phyloP scores from a whole-genome alignment of 2,113 vertebrate genomes.

The Malurus alboscapulatus region DNA sequence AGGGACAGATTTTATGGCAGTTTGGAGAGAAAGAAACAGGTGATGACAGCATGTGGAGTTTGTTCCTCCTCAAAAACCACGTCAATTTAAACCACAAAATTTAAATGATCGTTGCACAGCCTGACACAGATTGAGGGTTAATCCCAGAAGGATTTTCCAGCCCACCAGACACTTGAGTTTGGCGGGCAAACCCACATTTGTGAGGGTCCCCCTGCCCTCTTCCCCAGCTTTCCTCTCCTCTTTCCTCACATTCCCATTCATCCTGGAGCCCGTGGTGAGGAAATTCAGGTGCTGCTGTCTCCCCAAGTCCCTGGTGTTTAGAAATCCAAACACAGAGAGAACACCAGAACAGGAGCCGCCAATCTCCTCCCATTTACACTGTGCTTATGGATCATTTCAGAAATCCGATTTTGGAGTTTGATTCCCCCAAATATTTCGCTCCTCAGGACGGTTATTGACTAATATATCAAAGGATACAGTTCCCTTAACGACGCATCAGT shows the following conservation, averaged over 20 bases:
- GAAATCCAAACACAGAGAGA: background rate
- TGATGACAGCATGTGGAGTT: rapidly evolving
- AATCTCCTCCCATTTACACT: background rate
- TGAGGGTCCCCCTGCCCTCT: background rate
- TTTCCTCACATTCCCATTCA: background rate
- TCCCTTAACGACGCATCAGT: constrained; percentile 36
- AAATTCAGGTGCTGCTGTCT: background rate
- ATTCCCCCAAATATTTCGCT: constrained; percentile 10
- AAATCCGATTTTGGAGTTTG: background rate
- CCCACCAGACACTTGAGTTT: too few relatives aligned
- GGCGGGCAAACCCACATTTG: background rate
- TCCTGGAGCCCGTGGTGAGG: background rate
- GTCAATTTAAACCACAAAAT: background rate
- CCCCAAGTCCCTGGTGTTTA: rapidly evolving
- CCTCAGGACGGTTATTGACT: constrained; percentile 60
- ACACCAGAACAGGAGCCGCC: background rate
- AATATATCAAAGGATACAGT: constrained; percentile 57
- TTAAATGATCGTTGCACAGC: background rate
- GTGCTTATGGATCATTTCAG: background rate
- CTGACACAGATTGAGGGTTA: background rate
- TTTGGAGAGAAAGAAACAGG: background rate
- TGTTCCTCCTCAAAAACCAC: background rate
- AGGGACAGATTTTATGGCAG: too few relatives aligned
- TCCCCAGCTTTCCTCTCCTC: background rate
- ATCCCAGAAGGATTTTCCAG: background rate